Conservation (phyloP, 2,113 vertebrate species). For the Brachirus orientalis region DNA sequence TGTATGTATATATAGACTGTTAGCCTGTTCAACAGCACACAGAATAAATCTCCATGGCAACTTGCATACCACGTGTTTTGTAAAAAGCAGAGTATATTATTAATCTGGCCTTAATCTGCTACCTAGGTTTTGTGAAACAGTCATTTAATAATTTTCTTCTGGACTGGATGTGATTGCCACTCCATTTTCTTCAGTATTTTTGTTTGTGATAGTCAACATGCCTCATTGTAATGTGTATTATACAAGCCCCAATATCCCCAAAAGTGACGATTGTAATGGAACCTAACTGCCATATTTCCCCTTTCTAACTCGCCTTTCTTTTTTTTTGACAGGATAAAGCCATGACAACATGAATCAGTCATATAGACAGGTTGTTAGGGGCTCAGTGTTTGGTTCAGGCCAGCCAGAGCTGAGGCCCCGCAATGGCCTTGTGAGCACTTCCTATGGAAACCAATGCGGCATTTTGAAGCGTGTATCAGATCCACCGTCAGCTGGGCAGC, state of each 20-base stretch:
- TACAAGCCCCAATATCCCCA: not conserved
- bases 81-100: too few species aligned
- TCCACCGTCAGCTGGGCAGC: conserved; percentile 78
- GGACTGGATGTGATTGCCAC: conserved; percentile 1
- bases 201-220: not conserved
- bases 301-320: conserved; percentile 21
- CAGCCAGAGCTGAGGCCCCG: conserved; percentile 83
- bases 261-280: not conserved
- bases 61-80: too few species aligned
- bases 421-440: conserved; percentile 80
- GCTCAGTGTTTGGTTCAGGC: conserved; percentile 84
- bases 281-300: conserved; percentile 1
- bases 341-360: conserved; percentile 93
- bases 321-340: conserved; percentile 74
- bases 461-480: conserved; percentile 80
- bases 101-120: too few species aligned
- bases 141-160: too few species aligned
- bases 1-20: too few species aligned
- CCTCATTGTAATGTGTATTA: not conserved
- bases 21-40: too few species aligned
- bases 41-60: too few species aligned
- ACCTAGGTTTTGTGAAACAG: too few species aligned
- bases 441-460: conserved; percentile 85
- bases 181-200: not conserved
- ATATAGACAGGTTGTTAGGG: conserved; percentile 89